These are phyloP conservation scores for Rhabdornis inornatus DNA, from an alignment of 2,113 vertebrate species.

Conservation along the genomic window DNA sequence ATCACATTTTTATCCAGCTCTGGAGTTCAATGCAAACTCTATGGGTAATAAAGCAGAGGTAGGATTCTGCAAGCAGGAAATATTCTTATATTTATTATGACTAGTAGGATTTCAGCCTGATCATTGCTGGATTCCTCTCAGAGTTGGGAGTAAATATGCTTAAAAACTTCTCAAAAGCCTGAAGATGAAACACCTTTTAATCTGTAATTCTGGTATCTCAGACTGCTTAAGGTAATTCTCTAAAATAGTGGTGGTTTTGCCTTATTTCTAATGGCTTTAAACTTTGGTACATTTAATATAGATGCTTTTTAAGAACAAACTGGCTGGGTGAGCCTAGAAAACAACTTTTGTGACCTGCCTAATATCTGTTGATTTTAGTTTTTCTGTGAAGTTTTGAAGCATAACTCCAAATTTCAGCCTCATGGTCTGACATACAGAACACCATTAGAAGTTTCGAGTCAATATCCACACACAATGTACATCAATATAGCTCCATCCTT, in stretches of 20 bases:
- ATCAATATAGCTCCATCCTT: not conserved
- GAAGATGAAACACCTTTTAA: not conserved
- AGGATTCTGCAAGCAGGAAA: not conserved
- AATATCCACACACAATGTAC: accelerated
- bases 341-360: not conserved
- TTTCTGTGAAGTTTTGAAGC: not conserved
- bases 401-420: not conserved
- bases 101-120: not conserved
- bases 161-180: not conserved
- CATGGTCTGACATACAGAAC: not conserved
- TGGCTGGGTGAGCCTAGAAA: not conserved
- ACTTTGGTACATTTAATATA: not conserved
- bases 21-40: not conserved
- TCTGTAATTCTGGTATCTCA: not conserved
- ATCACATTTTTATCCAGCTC: not conserved
- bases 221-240: not conserved
- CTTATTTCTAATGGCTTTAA: not conserved
- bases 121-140: not conserved
- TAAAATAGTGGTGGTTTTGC: not conserved
- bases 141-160: not conserved
- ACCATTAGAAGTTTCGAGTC: not conserved
- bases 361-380: not conserved
- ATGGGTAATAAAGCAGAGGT: not conserved
- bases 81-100: not conserved
- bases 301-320: not conserved